Conservation (phyloP, 2,113 vertebrate genomes). For the Melanostigma gelatinosum region DNA sequence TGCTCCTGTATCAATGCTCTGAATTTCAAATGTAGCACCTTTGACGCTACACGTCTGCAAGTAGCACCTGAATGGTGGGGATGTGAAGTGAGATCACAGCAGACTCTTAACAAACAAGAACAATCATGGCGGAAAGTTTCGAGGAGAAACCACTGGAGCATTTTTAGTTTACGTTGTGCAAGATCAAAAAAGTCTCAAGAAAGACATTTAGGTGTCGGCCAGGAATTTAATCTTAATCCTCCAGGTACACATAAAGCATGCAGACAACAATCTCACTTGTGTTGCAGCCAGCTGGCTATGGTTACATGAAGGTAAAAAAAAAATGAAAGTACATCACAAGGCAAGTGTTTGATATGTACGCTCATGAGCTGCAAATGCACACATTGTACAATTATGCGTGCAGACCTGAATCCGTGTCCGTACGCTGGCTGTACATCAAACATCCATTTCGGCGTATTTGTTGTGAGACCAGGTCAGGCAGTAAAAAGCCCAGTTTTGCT, state of each 20-base stretch:
- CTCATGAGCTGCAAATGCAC: neutral
- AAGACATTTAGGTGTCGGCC: neutral
- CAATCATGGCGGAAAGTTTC: neutral
- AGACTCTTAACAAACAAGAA: neutral
- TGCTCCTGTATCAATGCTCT: neutral
- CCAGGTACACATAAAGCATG: neutral
- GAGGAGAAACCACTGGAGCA: neutral
- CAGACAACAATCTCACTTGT: neutral
- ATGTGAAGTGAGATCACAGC: neutral
- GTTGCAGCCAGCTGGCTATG: neutral
- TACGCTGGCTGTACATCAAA: constrained; percentile 19
- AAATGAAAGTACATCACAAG: neutral
- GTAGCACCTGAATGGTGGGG: neutral
- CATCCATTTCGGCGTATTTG: constrained; percentile 8
- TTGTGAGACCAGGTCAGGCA: constrained; percentile 16
- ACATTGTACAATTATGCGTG: neutral
- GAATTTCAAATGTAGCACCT: neutral
- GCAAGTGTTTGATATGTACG: neutral
- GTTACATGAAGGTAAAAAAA: neutral
- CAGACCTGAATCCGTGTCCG: neutral
- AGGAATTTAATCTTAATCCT: neutral
- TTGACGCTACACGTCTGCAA: neutral
- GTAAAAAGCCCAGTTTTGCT: constrained; percentile 5
- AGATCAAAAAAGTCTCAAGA: neutral
- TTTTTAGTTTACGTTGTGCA: neutral